Conservation (phyloP, 1,140 invertebrate species). For the Drosophila nebulosa region DNA sequence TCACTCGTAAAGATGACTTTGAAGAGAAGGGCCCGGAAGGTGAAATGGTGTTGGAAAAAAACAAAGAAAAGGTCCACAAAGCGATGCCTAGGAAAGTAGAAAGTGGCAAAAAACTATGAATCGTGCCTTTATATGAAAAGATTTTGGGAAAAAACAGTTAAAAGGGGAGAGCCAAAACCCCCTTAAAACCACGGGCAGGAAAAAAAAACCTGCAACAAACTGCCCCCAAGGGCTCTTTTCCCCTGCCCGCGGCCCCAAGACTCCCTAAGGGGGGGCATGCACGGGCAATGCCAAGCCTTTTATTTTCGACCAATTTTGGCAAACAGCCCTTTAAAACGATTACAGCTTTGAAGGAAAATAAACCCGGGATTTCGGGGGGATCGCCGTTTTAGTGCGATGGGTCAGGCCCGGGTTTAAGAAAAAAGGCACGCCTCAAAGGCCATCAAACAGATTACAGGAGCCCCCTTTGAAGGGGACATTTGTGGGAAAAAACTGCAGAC, state of each 20-base stretch:
- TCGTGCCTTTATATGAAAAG: conserved; percentile 50
- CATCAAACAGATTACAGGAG: conserved; percentile 78
- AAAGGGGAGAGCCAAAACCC: background rate
- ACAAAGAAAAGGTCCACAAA: conserved; percentile 1
- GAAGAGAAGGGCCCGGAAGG: background rate
- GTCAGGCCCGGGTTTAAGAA: conserved; percentile 80
- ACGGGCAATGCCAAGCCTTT: conserved; percentile 81
- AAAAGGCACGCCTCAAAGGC: conserved; percentile 59
- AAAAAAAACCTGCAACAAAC: conserved; percentile 58
- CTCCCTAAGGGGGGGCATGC: conserved; percentile 81
- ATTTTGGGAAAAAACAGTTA: conserved; percentile 35
- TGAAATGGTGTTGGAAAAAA: background rate
- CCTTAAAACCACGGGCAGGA: conserved; percentile 24
- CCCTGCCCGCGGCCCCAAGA: conserved; percentile 54
- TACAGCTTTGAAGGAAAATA: conserved; percentile 81
- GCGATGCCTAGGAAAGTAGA: conserved; percentile 25
- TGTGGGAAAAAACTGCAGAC: conserved; percentile 82
- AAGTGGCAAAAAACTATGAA: conserved; percentile 50
- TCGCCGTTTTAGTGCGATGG: conserved; percentile 81
- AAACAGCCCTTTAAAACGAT: conserved; percentile 81
- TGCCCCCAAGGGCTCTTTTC: conserved; percentile 79
- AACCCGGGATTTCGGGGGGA: conserved; percentile 81
- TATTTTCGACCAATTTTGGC: conserved; percentile 82
- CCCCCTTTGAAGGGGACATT: conserved; percentile 81
- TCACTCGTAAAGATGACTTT: background rate